A percentile compares a stretch with the other conserved stretches of the same genome.
Conservation (phyloP, 2,113 vertebrate genomes). For the Atrichornis clamosus region DNA sequence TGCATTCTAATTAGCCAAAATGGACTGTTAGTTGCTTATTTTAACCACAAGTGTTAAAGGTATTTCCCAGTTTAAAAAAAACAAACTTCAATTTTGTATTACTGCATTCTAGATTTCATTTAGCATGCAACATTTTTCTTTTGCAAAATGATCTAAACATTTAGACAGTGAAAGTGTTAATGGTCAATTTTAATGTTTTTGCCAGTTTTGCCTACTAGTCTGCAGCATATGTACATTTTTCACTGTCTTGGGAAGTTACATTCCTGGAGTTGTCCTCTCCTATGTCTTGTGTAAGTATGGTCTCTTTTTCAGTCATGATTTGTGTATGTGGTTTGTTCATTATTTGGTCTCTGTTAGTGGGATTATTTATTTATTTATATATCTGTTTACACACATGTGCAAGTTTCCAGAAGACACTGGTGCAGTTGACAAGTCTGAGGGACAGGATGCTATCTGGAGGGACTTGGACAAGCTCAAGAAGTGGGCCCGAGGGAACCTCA, state of each 20-base stretch:
- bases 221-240: constrained; percentile 95
- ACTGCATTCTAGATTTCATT: not conserved
- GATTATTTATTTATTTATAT: not conserved
- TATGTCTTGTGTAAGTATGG: constrained; percentile 87
- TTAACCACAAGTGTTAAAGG: not conserved
- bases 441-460: not conserved
- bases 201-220: constrained; percentile 93
- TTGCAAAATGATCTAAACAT: not conserved
- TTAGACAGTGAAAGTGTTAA: not conserved
- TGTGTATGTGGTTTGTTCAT: not conserved
- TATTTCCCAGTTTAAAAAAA: not conserved
- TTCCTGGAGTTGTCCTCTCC: constrained; percentile 94
- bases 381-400: rapidly evolving
- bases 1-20: not conserved
- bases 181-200: constrained; percentile 49
- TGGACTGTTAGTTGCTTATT: not conserved
- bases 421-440: not conserved
- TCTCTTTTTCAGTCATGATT: not conserved
- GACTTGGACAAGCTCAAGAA: not conserved
- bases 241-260: constrained; percentile 92
- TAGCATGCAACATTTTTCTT: not conserved
- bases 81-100: not conserved
- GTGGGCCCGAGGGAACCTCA: not conserved
- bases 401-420: not conserved
- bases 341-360: not conserved